Conservation (phyloP, 2,888 invertebrate species). For the Cataglyphis albicans region DNA sequence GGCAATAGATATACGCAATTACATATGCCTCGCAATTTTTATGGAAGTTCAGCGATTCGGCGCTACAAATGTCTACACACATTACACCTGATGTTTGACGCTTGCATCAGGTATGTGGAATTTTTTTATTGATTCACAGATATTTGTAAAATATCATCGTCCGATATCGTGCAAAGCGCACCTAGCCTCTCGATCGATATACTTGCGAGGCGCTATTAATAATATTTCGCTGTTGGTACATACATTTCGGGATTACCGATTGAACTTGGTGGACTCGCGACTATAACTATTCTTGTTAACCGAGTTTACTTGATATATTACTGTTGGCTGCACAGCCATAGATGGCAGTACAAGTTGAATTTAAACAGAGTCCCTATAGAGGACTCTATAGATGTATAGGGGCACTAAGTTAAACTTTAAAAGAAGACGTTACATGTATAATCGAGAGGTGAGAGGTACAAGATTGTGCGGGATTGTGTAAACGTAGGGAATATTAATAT, state of each 20-base stretch:
- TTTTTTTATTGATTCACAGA: constrained; percentile 29
- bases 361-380: not conserved
- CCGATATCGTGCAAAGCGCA: constrained; percentile 12
- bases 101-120: constrained; percentile 30
- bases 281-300: not conserved
- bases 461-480: not conserved
- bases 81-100: constrained; percentile 10
- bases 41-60: not conserved
- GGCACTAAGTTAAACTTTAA: no score
- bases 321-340: not conserved
- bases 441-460: not conserved
- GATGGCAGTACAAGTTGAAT: constrained; percentile 3
- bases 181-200: constrained; percentile 9
- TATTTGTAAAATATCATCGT: not conserved
- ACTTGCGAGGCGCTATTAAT: not conserved
- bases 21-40: not conserved
- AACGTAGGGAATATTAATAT: not conserved
- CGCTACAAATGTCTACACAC: not conserved
- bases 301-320: not conserved
- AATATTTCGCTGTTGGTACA: not conserved
- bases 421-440: not conserved
- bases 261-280: not conserved
- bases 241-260: not conserved
- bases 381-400: no score
- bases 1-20: not conserved